A percentile compares a stretch with the other conserved stretches of the same genome.
phyloP scores from a whole-genome alignment of 2,797 vertebrate genomes.

The Clarias pachynema region DNA sequence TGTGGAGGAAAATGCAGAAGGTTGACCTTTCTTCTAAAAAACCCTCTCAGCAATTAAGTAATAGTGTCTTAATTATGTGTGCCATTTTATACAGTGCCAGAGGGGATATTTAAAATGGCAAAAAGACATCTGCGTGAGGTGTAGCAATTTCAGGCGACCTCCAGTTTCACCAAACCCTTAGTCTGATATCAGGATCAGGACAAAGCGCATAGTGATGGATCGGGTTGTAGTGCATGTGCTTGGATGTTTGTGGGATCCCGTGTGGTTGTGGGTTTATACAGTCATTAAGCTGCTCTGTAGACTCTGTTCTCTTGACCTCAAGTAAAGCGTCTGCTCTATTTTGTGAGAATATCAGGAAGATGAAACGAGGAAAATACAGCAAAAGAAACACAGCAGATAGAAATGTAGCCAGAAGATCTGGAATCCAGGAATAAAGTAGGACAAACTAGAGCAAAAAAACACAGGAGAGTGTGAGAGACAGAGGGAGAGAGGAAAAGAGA shows the following conservation, averaged over 20 bases:
- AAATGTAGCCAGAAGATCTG: conserved; percentile 40
- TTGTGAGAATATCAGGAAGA: not conserved
- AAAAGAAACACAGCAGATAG: conserved; percentile 52
- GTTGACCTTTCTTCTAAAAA: conserved; percentile 58
- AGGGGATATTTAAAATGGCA: conserved; percentile 59
- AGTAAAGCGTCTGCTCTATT: not conserved
- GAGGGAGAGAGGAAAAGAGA: conserved; percentile 23
- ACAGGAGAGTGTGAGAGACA: conserved; percentile 11
- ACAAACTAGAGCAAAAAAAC: conserved; percentile 45
- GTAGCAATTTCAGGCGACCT: not conserved
- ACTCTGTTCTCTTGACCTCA: not conserved
- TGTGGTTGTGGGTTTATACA: not conserved
- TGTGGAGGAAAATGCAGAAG: conserved; percentile 37
- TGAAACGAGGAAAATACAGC: not conserved
- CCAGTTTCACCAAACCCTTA: not conserved
- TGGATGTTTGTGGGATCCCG: not conserved
- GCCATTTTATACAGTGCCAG: conserved; percentile 60
- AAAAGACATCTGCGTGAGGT: conserved; percentile 23
- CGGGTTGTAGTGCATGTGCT: not conserved
- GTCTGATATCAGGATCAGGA: conserved; percentile 13
- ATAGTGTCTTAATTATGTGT: conserved; percentile 63
- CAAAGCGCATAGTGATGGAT: not conserved
- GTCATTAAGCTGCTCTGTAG: not conserved
- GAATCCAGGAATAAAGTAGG: conserved; percentile 59
- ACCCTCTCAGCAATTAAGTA: conserved; percentile 56